Percentiles rank a stretch among this genome's conserved stretches.
phyloP scores from a whole-genome alignment of 2,113 vertebrate genomes.

The Brienomyrus longianalis region DNA sequence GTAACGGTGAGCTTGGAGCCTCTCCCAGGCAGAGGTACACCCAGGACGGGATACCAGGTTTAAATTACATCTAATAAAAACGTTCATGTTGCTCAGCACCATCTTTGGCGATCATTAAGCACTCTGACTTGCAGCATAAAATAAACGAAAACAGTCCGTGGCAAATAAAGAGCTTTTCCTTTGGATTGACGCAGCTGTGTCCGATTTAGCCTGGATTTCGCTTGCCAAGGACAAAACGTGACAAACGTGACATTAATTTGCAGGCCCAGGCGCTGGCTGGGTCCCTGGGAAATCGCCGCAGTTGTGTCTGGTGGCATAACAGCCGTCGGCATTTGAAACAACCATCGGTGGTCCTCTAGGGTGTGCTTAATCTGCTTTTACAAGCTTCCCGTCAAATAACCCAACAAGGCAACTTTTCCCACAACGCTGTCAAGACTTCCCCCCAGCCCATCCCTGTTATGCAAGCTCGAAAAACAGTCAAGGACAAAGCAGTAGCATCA shows the following conservation, averaged over 20 bases:
- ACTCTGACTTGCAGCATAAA: neutral
- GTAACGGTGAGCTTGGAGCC: neutral
- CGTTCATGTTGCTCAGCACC: neutral
- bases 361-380: slow-evolving; percentile 1
- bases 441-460: neutral
- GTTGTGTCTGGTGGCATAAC: neutral
- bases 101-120: neutral
- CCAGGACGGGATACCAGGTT: neutral
- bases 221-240: neutral
- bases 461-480: slow-evolving; percentile 10
- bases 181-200: neutral
- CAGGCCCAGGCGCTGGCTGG: neutral
- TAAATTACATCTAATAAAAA: neutral
- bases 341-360: neutral
- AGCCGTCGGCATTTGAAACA: neutral
- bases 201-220: neutral
- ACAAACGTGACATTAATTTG: neutral
- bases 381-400: neutral
- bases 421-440: neutral
- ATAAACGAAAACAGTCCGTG: neutral
- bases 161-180: neutral
- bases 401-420: neutral
- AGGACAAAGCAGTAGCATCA: slow-evolving; percentile 12
- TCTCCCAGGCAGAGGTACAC: neutral
- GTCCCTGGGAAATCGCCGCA: neutral